Conservation (phyloP, 2,888 invertebrate genomes). For the Rhagophthalmus giganteus region DNA sequence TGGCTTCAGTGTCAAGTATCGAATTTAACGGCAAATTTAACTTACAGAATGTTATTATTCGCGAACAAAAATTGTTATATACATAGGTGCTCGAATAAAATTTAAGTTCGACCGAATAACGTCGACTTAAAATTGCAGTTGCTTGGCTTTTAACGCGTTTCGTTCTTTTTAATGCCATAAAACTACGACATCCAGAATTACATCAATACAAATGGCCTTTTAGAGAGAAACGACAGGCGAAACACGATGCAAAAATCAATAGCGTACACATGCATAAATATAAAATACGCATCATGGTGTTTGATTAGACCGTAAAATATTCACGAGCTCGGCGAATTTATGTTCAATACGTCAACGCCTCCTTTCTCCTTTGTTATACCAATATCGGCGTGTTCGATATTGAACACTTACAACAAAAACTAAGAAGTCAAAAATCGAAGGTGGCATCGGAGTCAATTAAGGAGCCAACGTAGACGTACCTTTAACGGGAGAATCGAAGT, state of each 20-base stretch:
- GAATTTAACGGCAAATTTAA: slow-evolving; percentile 15
- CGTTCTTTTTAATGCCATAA: slow-evolving; percentile 18
- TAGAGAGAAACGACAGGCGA: slow-evolving; percentile 9
- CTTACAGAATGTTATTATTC: background rate
- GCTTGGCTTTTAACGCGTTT: slow-evolving; percentile 3
- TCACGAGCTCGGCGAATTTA: slow-evolving; percentile 30
- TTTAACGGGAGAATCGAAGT: slow-evolving; percentile 6
- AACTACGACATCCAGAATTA: slow-evolving; percentile 24
- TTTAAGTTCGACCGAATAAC: background rate
- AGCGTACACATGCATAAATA: slow-evolving; percentile 29
- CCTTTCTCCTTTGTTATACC: slow-evolving; percentile 7
- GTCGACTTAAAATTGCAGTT: slow-evolving; percentile 13
- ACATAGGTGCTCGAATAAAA: slow-evolving; percentile 5
- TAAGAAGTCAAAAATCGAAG: too few relatives aligned
- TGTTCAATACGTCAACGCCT: slow-evolving; percentile 20
- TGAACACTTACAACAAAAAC: too few relatives aligned
- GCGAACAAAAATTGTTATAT: slow-evolving; percentile 2
- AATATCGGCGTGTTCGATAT: too few relatives aligned
- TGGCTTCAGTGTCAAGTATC: background rate
- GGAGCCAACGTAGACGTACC: background rate
- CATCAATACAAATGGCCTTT: slow-evolving; percentile 26
- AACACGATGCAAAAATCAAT: slow-evolving; percentile 24
- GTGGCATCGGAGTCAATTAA: background rate
- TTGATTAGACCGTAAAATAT: slow-evolving; percentile 33
- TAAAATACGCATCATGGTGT: slow-evolving; percentile 32